These are phyloP conservation scores for Ptilorrhoa leucosticta DNA, from an alignment of 2,113 vertebrate genomes.

Conservation along the genomic window DNA sequence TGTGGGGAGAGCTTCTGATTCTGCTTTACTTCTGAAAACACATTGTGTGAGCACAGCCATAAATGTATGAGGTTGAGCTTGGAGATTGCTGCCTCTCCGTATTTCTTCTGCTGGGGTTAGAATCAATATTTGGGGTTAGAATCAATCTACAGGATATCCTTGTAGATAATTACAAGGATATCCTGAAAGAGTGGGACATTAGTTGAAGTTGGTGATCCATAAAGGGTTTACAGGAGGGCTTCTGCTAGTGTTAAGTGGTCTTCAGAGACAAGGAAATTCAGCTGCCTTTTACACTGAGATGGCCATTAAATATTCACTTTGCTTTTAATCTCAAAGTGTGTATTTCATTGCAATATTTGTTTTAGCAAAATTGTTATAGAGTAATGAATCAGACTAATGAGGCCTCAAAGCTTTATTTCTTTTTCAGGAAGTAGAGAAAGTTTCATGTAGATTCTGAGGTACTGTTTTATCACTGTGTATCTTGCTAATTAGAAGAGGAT, in stretches of 20 bases:
- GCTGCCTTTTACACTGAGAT: neutral
- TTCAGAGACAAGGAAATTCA: neutral
- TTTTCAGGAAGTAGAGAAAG: neutral
- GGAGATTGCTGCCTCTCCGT: rapidly evolving
- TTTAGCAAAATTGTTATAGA: neutral
- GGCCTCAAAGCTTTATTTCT: neutral
- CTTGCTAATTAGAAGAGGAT: neutral
- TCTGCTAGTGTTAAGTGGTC: neutral
- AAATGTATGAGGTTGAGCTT: neutral
- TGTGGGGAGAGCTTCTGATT: neutral
- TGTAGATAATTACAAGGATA: neutral
- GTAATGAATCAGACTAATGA: neutral
- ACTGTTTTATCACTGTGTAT: neutral
- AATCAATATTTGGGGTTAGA: neutral
- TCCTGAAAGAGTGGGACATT: neutral
- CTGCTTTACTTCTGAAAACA: neutral
- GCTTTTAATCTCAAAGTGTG: neutral
- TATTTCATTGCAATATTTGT: neutral
- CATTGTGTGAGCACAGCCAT: neutral
- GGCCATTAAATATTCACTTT: neutral
- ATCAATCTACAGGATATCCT: too few relatives aligned
- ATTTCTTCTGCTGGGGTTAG: neutral
- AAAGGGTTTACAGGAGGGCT: neutral
- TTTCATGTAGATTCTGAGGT: neutral
- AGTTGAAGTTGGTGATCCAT: neutral